phyloP scores from a whole-genome alignment of 2,797 vertebrate genomes.

The Petrocephalus sullivani region DNA sequence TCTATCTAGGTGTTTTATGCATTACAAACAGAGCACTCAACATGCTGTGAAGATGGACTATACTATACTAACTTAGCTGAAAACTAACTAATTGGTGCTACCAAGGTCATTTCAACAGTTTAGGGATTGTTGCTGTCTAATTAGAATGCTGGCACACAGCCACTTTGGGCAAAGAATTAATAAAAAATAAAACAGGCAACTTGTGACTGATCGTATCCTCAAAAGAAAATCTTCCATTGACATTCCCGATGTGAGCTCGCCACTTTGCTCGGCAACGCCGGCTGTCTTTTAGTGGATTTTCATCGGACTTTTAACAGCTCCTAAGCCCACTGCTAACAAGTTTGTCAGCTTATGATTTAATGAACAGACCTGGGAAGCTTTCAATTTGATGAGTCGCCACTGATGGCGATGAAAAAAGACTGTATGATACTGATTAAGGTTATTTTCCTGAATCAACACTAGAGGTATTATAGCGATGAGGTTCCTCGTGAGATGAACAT shows the following conservation, averaged over 20 bases:
- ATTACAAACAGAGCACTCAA: background rate
- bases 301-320: background rate
- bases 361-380: background rate
- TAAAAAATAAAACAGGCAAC: slow-evolving; percentile 6
- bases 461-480: background rate
- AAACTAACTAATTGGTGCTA: background rate
- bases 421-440: background rate
- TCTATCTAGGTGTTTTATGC: background rate
- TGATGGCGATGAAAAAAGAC: background rate
- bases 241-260: background rate
- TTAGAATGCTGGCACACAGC: background rate
- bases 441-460: background rate
- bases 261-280: background rate
- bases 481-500: background rate
- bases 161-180: background rate
- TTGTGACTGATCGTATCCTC: slow-evolving; percentile 16
- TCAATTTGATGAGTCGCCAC: background rate
- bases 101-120: background rate
- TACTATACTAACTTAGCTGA: background rate
- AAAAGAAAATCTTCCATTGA: slow-evolving; percentile 13
- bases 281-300: background rate
- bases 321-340: background rate
- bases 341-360: background rate
- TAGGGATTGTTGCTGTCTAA: background rate
- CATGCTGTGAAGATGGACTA: background rate